Evolutionary conservation across 1,140 invertebrate genomes (phyloP).

Genomic region (Bactericera cockerelli): DNA sequence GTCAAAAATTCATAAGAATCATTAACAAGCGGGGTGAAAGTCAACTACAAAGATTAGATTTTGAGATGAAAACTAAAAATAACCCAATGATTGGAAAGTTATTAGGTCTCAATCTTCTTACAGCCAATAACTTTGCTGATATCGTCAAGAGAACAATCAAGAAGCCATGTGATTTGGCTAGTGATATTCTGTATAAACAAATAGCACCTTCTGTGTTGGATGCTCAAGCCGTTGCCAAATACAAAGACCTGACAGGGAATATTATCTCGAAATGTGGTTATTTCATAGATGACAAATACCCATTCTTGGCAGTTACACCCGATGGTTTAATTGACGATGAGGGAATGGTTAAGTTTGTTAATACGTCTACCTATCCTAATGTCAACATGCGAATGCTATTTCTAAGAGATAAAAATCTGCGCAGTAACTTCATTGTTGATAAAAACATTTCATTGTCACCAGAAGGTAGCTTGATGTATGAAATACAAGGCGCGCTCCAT

Average conservation of each 20-base stretch:
- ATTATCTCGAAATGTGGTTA: slow-evolving; percentile 25
- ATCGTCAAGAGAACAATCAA: not conserved
- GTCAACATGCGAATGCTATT: not conserved
- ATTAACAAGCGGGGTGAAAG: slow-evolving; percentile 1
- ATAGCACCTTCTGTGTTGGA: not conserved
- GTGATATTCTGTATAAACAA: slow-evolving; percentile 1
- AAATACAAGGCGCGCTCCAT: not conserved
- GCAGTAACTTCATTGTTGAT: slow-evolving; percentile 2
- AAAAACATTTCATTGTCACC: not conserved
- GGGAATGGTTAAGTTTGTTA: slow-evolving; percentile 28
- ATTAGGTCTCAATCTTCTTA: not conserved
- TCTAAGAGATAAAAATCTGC: not conserved
- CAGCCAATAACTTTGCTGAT: not conserved
- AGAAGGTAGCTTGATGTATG: not conserved
- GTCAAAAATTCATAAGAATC: not conserved
- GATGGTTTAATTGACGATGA: slow-evolving; percentile 29
- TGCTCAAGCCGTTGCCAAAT: not conserved
- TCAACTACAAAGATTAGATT: slow-evolving; percentile 3
- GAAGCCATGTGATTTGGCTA: not conserved
- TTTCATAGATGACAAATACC: slow-evolving; percentile 25
- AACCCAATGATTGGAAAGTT: not conserved
- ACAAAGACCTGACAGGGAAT: slow-evolving; percentile 6
- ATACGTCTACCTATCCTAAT: slow-evolving; percentile 22
- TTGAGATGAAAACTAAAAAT: slow-evolving; percentile 4
- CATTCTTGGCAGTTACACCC: slow-evolving; percentile 28